Conservation (phyloP, 1,140 invertebrate genomes). For the Triops longicaudatus region DNA sequence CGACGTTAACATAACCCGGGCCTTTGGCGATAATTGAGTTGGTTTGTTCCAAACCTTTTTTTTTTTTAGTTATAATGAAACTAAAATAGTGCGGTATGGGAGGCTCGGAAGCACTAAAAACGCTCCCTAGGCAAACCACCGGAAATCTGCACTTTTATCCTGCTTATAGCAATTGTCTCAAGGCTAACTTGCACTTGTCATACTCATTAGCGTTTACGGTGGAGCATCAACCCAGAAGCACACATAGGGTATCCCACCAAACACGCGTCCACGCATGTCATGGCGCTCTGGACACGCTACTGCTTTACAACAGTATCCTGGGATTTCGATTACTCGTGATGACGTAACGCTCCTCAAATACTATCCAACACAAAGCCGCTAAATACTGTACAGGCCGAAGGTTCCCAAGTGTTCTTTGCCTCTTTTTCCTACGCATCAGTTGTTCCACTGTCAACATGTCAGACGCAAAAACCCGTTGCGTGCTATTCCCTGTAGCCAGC, state of each 20-base stretch:
- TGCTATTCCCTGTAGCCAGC: background rate
- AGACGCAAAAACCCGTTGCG: background rate
- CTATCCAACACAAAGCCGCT: too few species aligned
- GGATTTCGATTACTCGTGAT: background rate
- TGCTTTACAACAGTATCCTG: too few species aligned
- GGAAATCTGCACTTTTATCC: background rate
- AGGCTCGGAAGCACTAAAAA: background rate
- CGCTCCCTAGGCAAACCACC: background rate
- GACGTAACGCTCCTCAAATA: background rate
- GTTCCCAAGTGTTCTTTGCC: background rate
- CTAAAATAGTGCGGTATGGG: background rate
- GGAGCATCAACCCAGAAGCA: background rate
- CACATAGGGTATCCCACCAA: background rate
- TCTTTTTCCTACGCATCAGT: background rate
- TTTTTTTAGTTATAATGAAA: background rate
- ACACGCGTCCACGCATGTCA: background rate
- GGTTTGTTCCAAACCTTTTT: background rate
- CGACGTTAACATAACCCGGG: background rate
- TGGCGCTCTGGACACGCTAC: background rate
- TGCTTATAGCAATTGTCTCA: constrained; percentile 1
- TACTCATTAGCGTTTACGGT: background rate
- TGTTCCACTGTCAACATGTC: background rate
- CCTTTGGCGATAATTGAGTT: background rate
- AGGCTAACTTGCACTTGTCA: background rate
- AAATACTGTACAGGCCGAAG: background rate